Evolutionary conservation across 2,113 vertebrate genomes (phyloP).

Genomic region (Cyprinodon brontotheroides): DNA sequence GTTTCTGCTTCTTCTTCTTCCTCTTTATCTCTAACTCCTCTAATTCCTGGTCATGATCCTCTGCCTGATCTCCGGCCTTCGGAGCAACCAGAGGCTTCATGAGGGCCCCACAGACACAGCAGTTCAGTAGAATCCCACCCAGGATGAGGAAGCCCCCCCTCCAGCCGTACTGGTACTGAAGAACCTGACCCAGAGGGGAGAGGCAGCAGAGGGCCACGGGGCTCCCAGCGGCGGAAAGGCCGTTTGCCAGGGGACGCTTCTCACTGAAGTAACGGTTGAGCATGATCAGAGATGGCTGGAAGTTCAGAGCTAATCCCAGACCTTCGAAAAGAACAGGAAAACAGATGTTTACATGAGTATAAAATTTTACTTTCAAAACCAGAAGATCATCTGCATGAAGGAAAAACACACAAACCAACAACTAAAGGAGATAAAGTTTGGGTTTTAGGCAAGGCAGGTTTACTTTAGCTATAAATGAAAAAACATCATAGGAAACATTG

Average conservation of each 20-base stretch:
- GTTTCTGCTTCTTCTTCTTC: conserved; percentile 72
- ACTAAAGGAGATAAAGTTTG: background rate
- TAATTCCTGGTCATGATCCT: background rate
- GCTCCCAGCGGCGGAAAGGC: conserved; percentile 91
- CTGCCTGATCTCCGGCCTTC: conserved; percentile 14
- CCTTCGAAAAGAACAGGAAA: conserved; percentile 72
- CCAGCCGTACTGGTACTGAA: conserved; percentile 90
- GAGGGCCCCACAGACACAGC: conserved; percentile 91
- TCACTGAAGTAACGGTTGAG: conserved; percentile 93
- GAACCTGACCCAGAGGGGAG: conserved; percentile 89
- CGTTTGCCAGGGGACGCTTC: conserved; percentile 91
- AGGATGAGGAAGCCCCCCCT: conserved; percentile 94
- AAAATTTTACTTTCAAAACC: background rate
- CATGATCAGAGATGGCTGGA: conserved; percentile 97
- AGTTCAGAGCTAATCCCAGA: conserved; percentile 93
- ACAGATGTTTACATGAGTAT: background rate
- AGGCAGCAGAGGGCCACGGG: conserved; percentile 92
- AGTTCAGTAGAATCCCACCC: conserved; percentile 92
- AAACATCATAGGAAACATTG: too few species aligned
- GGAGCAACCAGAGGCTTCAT: conserved; percentile 87
- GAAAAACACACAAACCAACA: background rate
- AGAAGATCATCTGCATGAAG: background rate
- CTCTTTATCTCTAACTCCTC: conserved; percentile 33
- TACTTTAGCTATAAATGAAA: too few species aligned
- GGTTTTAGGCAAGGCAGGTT: too few species aligned